Conservation (phyloP, 2,888 invertebrate species). For the Megaustenia siamemsis region DNA sequence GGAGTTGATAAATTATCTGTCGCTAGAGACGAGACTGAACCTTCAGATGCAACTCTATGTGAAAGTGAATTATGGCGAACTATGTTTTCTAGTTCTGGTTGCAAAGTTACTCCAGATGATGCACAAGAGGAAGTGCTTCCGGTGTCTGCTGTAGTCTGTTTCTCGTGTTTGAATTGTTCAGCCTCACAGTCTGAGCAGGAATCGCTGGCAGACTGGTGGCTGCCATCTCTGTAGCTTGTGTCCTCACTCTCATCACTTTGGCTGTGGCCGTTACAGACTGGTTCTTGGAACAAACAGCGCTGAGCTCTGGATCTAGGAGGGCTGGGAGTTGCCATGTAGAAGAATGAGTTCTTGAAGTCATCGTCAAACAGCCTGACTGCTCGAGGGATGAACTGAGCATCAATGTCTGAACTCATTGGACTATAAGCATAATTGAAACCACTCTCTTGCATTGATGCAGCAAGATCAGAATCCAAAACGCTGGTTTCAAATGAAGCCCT, state of each 20-base stretch:
- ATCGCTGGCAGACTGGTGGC: slow-evolving; percentile 30
- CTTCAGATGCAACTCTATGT: neutral
- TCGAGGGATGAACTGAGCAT: slow-evolving; percentile 36
- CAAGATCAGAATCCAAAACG: neutral
- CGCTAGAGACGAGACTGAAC: neutral
- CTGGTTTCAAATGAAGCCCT: too few species aligned
- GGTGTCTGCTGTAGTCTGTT: neutral
- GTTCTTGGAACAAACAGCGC: slow-evolving; percentile 31
- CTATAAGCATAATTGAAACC: neutral
- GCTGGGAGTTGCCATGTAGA: slow-evolving; percentile 10
- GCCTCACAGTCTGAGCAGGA: slow-evolving; percentile 40
- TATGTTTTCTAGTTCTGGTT: neutral
- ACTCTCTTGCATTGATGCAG: neutral
- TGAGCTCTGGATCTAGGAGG: slow-evolving; percentile 32
- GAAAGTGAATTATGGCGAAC: too few species aligned
- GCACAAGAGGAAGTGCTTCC: neutral
- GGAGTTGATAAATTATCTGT: neutral
- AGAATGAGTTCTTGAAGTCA: slow-evolving; percentile 9
- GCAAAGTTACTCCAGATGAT: too few species aligned
- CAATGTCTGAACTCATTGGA: neutral
- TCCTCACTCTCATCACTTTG: neutral
- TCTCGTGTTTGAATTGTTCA: slow-evolving; percentile 18
- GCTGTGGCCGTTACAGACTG: neutral
- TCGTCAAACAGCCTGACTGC: slow-evolving; percentile 38
- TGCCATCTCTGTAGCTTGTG: neutral